Base-by-base conservation (phyloP, 2,888 invertebrate genomes). In the Tetheella fluctuosa region DNA sequence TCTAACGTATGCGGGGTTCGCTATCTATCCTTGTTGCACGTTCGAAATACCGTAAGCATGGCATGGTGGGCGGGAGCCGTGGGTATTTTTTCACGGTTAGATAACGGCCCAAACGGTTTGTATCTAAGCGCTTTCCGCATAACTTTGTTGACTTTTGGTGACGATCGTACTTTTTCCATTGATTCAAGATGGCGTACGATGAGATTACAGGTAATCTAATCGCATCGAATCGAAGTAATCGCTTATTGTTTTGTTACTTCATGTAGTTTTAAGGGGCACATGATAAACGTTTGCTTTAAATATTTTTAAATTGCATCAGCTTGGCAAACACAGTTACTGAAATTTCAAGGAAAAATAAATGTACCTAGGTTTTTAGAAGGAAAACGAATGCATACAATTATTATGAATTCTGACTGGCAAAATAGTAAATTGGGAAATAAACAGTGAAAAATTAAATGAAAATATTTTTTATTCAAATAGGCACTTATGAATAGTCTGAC, bases 21-120 rank as follows among this genome's bases (percentile, higher is more conserved):
- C 63, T 71, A 59, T 67, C 79, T 71, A 64, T 88, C 87, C 70
- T 80, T 73, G 68, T 91, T 85, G 69, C 88, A 73, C 90, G 83
- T 81, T 90, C 89, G 88, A 90, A 91, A 91, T 91, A 91, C 91
- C 91, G 91, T 91, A 89, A 89, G 86, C 81, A 76, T 83, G 80
- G 78, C 71, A 61, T 65, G 73, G 89, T 88, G 88, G 90, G 91
- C 88, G 91, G 84, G 84, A 73, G 80, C 71, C 1, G 48, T 20
- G 74, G 76, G 70, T 81, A 84, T 89, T 91, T 92, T 91, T 91
- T 90, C 87, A 86, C 88, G 84, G 90, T 85, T 89, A 91, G 86
- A 87, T 91, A 91, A 89, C 91, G 90, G 91, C 79, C 80, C 74
- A 77, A 85, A 84, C 85, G 78, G 82, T 80, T 77, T 71, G 75